Conservation (phyloP, 2,113 vertebrate genomes). For the Erythrolamprus reginae region DNA sequence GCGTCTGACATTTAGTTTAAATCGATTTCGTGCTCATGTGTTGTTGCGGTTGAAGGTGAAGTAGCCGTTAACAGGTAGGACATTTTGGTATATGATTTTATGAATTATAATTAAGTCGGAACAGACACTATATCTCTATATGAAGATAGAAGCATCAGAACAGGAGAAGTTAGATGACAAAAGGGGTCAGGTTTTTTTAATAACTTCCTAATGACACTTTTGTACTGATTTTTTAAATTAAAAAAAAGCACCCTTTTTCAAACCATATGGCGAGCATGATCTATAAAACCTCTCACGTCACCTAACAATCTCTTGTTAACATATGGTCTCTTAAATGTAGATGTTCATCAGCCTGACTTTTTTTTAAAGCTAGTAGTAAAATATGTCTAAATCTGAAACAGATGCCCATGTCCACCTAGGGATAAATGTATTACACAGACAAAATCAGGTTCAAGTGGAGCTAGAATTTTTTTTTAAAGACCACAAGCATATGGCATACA, state of each 20-base stretch:
- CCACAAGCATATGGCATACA: slow-evolving; percentile 62
- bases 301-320: slow-evolving; percentile 52
- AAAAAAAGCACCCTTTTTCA: background rate
- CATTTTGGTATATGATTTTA: too few species aligned
- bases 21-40: too few species aligned
- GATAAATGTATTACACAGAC: slow-evolving; percentile 56
- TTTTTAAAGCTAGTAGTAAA: slow-evolving; percentile 58
- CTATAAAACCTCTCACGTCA: slow-evolving; percentile 38
- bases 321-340: slow-evolving; percentile 60
- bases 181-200: background rate
- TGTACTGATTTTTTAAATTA: slow-evolving; percentile 4
- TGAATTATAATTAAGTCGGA: too few species aligned
- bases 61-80: too few species aligned
- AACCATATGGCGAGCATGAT: slow-evolving; percentile 13
- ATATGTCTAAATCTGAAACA: slow-evolving; percentile 56
- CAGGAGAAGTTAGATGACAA: background rate
- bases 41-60: too few species aligned
- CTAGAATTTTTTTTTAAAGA: background rate
- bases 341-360: slow-evolving; percentile 56
- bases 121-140: too few species aligned
- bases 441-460: slow-evolving; percentile 28
- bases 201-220: background rate
- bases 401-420: slow-evolving; percentile 50
- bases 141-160: background rate
- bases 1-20: too few species aligned